Evolutionary conservation across 2,113 vertebrate genomes (phyloP).

Genomic region (Anhinga anhinga): DNA sequence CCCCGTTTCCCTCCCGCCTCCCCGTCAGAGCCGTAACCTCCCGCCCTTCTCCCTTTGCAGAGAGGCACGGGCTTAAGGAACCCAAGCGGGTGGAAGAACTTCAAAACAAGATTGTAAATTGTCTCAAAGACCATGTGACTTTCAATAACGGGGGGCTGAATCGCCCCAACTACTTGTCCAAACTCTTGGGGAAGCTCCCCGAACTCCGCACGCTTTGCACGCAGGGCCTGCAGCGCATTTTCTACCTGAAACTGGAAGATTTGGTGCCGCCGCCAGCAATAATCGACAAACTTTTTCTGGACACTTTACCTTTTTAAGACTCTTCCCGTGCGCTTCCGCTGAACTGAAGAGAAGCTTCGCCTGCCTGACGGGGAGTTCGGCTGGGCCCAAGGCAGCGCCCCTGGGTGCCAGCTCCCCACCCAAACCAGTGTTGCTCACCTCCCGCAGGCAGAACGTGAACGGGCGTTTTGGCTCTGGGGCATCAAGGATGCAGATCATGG

Average conservation of each 20-base stretch:
- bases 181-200: conserved; percentile 98
- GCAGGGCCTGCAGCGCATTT: conserved; percentile 98
- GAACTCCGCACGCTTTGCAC: conserved; percentile 98
- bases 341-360: conserved; percentile 54
- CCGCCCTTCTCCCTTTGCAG: conserved; percentile 65
- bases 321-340: conserved; percentile 51
- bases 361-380: conserved; percentile 36
- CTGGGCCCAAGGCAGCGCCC: conserved; percentile 54
- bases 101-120: conserved; percentile 99
- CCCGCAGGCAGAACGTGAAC: conserved; percentile 70
- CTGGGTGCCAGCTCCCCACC: conserved; percentile 16
- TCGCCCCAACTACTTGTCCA: conserved; percentile 97
- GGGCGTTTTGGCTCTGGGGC: conserved; percentile 75
- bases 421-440: conserved; percentile 57
- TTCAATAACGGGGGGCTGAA: conserved; percentile 95
- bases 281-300: conserved; percentile 99
- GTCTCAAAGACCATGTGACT: conserved; percentile 98
- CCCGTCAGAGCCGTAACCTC: not conserved
- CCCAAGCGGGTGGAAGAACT: conserved; percentile 98
- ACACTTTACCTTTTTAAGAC: conserved; percentile 96
- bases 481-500: conserved; percentile 72
- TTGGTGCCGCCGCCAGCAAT: conserved; percentile 99
- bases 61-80: conserved; percentile 97
- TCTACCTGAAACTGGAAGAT: conserved; percentile 99
- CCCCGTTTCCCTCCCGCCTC: not conserved